phyloP scores from a whole-genome alignment of 2,888 invertebrate genomes.

The Himalopsyche kuldschensis region DNA sequence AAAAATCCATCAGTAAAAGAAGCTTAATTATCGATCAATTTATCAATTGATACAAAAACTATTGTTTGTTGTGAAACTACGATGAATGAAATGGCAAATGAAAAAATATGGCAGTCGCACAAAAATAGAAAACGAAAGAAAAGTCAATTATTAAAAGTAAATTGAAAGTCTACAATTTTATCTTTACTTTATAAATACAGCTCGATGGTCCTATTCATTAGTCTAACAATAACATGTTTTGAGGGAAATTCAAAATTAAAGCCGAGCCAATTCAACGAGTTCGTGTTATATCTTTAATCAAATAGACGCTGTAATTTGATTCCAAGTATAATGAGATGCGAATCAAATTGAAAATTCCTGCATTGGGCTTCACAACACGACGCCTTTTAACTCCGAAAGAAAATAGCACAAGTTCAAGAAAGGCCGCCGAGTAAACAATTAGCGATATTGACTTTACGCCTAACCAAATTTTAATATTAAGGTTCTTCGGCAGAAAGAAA shows the following conservation, averaged over 20 bases:
- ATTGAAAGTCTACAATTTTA: background rate
- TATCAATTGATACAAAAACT: too few relatives aligned
- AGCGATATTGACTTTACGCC: slow-evolving; percentile 11
- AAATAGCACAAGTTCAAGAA: background rate
- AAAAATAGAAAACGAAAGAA: too few relatives aligned
- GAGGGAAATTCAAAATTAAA: background rate
- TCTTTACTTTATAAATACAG: background rate
- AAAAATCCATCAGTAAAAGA: too few relatives aligned
- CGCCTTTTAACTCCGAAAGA: background rate
- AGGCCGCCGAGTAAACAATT: slow-evolving; percentile 7
- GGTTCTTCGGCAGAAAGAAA: background rate
- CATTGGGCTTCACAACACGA: background rate
- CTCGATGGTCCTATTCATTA: background rate
- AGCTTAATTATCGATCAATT: too few relatives aligned
- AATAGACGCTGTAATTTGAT: background rate
- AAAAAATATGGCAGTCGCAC: too few relatives aligned
- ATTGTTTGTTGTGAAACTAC: too few relatives aligned
- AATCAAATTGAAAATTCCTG: background rate
- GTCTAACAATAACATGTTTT: background rate
- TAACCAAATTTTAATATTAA: slow-evolving; percentile 11
- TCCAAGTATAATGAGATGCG: background rate
- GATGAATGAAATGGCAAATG: too few relatives aligned
- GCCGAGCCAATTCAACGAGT: background rate
- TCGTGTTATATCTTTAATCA: background rate
- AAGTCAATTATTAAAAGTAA: too few relatives aligned